Evolutionary conservation across 2,113 vertebrate genomes (phyloP).

Genomic region (Microcebus murinus): DNA sequence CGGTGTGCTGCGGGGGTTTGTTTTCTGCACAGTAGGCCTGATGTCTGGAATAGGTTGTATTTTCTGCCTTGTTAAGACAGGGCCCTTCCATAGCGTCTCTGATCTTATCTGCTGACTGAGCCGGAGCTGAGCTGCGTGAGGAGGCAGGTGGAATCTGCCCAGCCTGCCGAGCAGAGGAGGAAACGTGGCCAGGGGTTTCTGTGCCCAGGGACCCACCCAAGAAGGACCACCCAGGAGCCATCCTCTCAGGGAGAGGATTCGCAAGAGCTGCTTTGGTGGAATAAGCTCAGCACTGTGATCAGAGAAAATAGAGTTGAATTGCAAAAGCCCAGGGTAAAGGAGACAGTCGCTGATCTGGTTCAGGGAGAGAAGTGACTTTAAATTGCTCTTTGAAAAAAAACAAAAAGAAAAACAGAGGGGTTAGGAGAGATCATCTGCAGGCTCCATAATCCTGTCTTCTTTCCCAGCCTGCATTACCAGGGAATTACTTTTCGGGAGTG

Average conservation of each 20-base stretch:
- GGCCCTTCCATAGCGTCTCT: constrained; percentile 40
- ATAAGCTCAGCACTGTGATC: background rate
- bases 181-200: background rate
- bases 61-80: constrained; percentile 53
- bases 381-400: background rate
- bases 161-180: background rate
- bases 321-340: constrained; percentile 1
- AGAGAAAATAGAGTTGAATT: background rate
- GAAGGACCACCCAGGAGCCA: constrained; percentile 60
- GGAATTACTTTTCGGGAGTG: constrained; percentile 38
- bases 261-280: background rate
- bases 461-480: background rate
- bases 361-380: constrained; percentile 41
- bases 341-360: constrained; percentile 3
- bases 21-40: constrained; percentile 58
- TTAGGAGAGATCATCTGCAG: background rate
- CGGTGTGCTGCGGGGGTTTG: background rate
- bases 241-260: background rate
- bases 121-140: background rate
- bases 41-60: constrained; percentile 42
- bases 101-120: constrained; percentile 67
- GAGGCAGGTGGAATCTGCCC: background rate
- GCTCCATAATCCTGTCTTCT: background rate
- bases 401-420: background rate
- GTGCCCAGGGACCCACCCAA: constrained; percentile 62